phyloP scores from a whole-genome alignment of 2,797 vertebrate genomes.

The Megalops cyprinoides region DNA sequence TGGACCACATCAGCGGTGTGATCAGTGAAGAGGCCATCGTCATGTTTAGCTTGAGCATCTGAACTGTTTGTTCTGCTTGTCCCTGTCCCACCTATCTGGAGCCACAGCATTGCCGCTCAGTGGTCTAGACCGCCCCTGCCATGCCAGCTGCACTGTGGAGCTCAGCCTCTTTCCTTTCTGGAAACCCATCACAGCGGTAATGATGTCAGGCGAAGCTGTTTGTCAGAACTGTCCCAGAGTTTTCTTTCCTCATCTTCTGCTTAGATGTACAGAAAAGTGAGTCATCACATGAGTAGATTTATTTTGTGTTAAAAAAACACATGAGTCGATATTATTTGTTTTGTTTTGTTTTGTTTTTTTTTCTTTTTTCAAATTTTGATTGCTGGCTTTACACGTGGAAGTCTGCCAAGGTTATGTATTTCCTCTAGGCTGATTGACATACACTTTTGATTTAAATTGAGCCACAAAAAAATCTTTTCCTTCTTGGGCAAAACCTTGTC shows the following conservation, averaged over 20 bases:
- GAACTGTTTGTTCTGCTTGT: not conserved
- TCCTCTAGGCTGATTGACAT: not conserved
- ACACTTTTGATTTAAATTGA: not conserved
- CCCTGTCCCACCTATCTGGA: no score
- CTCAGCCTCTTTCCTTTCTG: not conserved
- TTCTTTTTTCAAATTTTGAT: not conserved
- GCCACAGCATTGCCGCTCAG: not conserved
- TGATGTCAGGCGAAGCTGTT: not conserved
- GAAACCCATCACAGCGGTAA: not conserved
- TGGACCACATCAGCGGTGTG: not conserved
- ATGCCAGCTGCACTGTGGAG: not conserved
- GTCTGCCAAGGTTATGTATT: not conserved
- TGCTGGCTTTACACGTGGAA: not conserved
- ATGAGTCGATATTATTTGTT: no score
- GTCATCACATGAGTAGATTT: not conserved
- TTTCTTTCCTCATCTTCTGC: not conserved
- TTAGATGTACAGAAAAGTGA: not conserved
- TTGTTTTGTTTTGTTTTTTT: no score
- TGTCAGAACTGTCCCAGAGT: no score
- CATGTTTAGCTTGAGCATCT: not conserved
- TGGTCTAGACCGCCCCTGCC: not conserved
- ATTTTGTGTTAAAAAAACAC: no score
- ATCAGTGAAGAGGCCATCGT: not conserved
- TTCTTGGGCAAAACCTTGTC: not conserved
- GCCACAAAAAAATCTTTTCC: not conserved